Evolutionary conservation across 1,140 invertebrate species (phyloP), one percentile per base, ranked within the genome.

Genomic region (Drosophila bocqueti): DNA sequence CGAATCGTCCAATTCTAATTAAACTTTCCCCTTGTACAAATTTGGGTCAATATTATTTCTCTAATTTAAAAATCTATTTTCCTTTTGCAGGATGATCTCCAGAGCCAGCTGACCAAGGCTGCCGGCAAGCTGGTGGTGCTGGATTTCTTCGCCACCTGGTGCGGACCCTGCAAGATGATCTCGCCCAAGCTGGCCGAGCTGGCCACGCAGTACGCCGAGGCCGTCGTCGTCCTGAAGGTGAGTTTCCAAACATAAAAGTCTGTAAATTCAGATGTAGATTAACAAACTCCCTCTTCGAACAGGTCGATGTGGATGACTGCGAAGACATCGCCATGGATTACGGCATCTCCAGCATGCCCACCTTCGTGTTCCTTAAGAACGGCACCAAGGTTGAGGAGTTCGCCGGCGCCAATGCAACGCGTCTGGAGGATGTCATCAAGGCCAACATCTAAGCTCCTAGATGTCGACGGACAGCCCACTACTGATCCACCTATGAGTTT

Each of bases 141-240:
- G 62, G 98, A 99, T 91, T 97, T 98, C 93, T 96, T 95, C 93
- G 92, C 92, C 76, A 86, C 95, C 58, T 98, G 97, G 97, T 97
- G 97, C 93, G 98, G 98, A 1, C 98, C 98, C 13, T 99, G 98
- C 94, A 98, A 97, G 93, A 95, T 96, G 93, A 99, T 99, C 93
- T 95, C 96, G 8, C 98, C 98, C 8, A 96, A 95, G 83, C 92
- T 97, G 47, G 95, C 96, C 69, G 96, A 96, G 86, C 92, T 96
- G 26, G 93, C 95, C 21, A 92, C 85, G 4, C 94, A 95, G 76
- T 94, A 94, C 90, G 81, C 93, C 16, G 93, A 94, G 52, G 93
- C 92, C 46, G 76, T 96, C 54, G 93, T 95, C 52, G 93, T 95
- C 18, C 69, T 95, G 55, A 94, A 95, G 94, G 95, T 95, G 76